Base-by-base conservation (phyloP, 1,140 invertebrate species). In the Rhynchophorus ferrugineus region DNA sequence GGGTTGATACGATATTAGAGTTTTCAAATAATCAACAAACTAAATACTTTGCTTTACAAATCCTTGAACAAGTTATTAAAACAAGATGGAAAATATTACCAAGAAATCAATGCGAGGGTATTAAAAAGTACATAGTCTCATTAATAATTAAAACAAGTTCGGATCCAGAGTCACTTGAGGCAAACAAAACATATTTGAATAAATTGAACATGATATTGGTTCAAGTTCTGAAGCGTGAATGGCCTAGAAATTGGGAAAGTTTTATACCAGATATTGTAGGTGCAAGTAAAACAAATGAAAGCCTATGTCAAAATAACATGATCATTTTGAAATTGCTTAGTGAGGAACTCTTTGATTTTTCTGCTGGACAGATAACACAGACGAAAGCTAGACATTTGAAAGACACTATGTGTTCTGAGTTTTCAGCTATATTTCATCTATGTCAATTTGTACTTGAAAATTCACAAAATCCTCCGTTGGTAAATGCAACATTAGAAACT, bases 291-390 rank as follows among this genome's bases (percentile, higher is more conserved):
- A 98, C 94, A 9, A 98, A 98, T 69, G 96, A 99, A 72, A 92
- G 90, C 62, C 78, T 99, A 6, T 99, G 97, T 78, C 95, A 98
- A 74, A 99, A 99, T 70, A 99, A 99, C 66, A 98, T 99, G 95
- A 85, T 86, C 13, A 99, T 99, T 63, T 74, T 99, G 46, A 98
- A 98, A 72, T 76, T 99, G 49, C 75, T 99, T 1, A 95, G 94
- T 72, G 97, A 99, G 72, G 97, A 99, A 76, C 89, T 99, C 1
- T 99, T 99, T 78, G 96, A 99, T 68, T 99, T 98, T 73, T 96
- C 92, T 22, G 84, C 84, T 62, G 97, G 95, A 6, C 94, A 98
- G 70, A 86, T 99, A 71, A 99, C 96, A 20, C 95, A 98, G 73
- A 94, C 92, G 17, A 98, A 99, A 78, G 93, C 96, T 1, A 98